Conservation (phyloP, 2,888 invertebrate genomes). For the Pelosia muscerda region DNA sequence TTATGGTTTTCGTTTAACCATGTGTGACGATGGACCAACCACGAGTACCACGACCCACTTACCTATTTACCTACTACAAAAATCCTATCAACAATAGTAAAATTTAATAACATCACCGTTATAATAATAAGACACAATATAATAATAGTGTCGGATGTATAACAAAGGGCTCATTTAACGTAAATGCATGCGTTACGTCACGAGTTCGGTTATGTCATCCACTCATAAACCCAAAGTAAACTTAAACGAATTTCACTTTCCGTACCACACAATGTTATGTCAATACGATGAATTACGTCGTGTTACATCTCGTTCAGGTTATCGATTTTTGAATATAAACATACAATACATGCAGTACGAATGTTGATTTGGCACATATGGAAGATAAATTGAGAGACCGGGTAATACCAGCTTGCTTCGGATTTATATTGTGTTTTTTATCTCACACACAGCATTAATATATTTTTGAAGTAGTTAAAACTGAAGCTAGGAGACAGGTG, state of each 20-base stretch:
- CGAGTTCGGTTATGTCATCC: constrained; percentile 50
- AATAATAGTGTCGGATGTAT: not conserved
- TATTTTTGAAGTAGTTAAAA: too few relatives aligned
- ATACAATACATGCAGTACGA: not conserved
- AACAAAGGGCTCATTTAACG: constrained; percentile 28
- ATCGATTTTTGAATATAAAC: not conserved
- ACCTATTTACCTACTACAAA: not conserved
- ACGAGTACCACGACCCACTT: not conserved
- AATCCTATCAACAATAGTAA: not conserved
- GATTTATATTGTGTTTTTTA: too few relatives aligned
- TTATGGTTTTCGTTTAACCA: too few relatives aligned
- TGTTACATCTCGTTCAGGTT: constrained; percentile 12
- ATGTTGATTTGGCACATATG: not conserved
- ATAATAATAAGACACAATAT: not conserved
- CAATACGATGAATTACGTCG: constrained; percentile 29
- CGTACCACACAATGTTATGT: constrained; percentile 46
- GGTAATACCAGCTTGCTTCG: not conserved
- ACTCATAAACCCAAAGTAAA: constrained; percentile 36
- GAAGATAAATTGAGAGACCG: not conserved
- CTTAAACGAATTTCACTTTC: constrained; percentile 57
- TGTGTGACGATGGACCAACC: not conserved
- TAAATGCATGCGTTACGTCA: constrained; percentile 38
- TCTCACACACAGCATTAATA: too few relatives aligned
- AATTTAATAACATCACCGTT: constrained; percentile 1
- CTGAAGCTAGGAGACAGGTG: too few relatives aligned